phyloP scores from a whole-genome alignment of 2,888 invertebrate species.

The Zygaena filipendulae region DNA sequence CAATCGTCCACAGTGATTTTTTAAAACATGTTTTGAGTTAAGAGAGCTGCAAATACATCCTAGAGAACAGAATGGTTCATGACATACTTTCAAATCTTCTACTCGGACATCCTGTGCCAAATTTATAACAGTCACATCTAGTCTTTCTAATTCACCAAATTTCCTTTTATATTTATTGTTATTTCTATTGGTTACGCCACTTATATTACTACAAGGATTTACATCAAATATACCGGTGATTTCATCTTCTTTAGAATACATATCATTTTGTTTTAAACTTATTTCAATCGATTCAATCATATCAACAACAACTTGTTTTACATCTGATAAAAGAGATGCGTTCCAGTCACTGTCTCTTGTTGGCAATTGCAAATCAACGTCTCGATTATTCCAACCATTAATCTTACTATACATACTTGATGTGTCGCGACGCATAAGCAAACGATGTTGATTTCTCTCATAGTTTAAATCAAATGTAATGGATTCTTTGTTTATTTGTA shows the following conservation, averaged over 20 bases:
- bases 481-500: conserved; percentile 27
- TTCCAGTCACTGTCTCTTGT: neutral
- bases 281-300: conserved; percentile 72
- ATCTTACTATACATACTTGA: neutral
- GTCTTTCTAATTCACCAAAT: conserved; percentile 64
- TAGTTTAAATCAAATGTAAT: conserved; percentile 70
- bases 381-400: too few relatives aligned
- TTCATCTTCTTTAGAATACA: conserved; percentile 38
- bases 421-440: conserved; percentile 55
- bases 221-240: conserved; percentile 25
- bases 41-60: conserved; percentile 77
- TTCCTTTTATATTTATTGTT: conserved; percentile 43
- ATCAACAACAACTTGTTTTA: conserved; percentile 53
- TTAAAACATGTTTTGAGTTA: conserved; percentile 39
- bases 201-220: neutral
- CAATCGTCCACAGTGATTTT: conserved; percentile 71
- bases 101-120: conserved; percentile 29
- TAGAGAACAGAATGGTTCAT: conserved; percentile 65
- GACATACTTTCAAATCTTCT: conserved; percentile 34
- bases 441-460: conserved; percentile 62
- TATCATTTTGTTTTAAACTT: conserved; percentile 63
- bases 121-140: conserved; percentile 75
- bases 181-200: too few relatives aligned
- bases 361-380: too few relatives aligned
- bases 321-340: conserved; percentile 19